These are phyloP conservation scores for Drosophila robusta DNA, from an alignment of 2,888 invertebrate species.

Conservation along the genomic window DNA sequence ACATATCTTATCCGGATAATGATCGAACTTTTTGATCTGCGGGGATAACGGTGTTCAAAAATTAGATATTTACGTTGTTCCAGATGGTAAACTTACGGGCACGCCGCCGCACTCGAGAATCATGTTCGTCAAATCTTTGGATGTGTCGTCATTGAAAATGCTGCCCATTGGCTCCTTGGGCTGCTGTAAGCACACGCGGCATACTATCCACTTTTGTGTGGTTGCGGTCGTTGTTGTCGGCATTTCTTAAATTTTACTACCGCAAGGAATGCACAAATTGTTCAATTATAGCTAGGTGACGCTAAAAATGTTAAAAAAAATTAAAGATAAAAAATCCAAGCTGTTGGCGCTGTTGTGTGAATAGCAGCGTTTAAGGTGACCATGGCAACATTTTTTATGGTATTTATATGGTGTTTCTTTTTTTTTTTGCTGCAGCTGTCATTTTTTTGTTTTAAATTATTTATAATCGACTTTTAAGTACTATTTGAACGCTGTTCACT, in stretches of 20 bases:
- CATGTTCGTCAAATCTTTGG: conserved; percentile 82
- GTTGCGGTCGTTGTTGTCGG: conserved; percentile 50
- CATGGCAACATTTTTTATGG: conserved; percentile 4
- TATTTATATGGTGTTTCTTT: conserved; percentile 10
- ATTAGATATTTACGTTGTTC: neutral
- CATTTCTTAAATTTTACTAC: conserved; percentile 31
- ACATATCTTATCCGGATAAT: conserved; percentile 82
- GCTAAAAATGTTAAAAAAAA: conserved; percentile 49
- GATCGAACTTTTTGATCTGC: conserved; percentile 81
- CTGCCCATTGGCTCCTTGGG: conserved; percentile 79
- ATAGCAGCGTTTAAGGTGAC: conserved; percentile 44
- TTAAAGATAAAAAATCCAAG: conserved; percentile 51
- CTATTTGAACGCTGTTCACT: neutral
- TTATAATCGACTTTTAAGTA: neutral
- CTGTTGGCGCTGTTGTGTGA: conserved; percentile 53
- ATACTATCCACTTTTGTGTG: conserved; percentile 82
- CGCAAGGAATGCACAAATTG: conserved; percentile 14
- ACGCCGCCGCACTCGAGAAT: conserved; percentile 83
- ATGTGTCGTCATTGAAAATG: conserved; percentile 77
- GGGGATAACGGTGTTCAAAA: neutral
- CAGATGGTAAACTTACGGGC: conserved; percentile 68
- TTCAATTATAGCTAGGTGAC: conserved; percentile 43
- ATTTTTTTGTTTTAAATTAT: neutral
- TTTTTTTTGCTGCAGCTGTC: neutral
- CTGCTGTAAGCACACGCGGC: conserved; percentile 80